Percentiles rank a stretch among this genome's conserved stretches.
Conservation (phyloP, 2,888 invertebrate species). For the Sphecodes monilicornis region DNA sequence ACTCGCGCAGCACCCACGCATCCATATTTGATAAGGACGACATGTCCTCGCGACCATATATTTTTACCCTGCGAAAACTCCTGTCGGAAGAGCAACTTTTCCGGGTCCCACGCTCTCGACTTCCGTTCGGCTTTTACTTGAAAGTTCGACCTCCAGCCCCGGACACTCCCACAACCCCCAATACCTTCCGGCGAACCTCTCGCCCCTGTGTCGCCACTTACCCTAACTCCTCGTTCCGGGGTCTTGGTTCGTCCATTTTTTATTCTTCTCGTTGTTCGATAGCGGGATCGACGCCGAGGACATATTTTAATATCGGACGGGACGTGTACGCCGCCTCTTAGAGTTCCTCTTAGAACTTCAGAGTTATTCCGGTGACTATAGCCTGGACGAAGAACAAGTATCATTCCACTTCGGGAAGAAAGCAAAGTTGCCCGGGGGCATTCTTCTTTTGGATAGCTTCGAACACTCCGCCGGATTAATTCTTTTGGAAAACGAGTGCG, state of each 20-base stretch:
- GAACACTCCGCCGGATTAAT: neutral
- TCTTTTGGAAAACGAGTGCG: too few relatives aligned
- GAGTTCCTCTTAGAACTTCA: conserved; percentile 12
- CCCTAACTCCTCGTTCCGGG: conserved; percentile 6
- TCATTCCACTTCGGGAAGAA: neutral
- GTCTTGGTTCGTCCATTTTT: neutral
- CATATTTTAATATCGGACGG: conserved; percentile 47
- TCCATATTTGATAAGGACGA: conserved; percentile 67
- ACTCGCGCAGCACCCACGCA: conserved; percentile 36
- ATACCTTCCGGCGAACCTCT: neutral
- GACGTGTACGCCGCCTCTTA: conserved; percentile 32
- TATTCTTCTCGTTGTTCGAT: neutral
- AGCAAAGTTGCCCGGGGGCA: neutral
- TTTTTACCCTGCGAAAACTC: conserved; percentile 35
- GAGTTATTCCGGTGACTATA: neutral
- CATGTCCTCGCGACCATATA: conserved; percentile 51
- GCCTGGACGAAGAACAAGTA: too few relatives aligned
- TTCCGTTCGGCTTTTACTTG: conserved; percentile 7
- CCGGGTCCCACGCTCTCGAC: neutral
- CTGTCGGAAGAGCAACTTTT: neutral
- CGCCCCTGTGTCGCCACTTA: neutral
- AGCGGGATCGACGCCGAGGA: conserved; percentile 33
- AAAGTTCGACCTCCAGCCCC: neutral
- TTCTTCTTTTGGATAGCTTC: neutral
- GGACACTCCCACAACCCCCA: neutral